Evolutionary conservation across 2,797 vertebrate genomes (phyloP).

Genomic region (Sebastes miniatus): DNA sequence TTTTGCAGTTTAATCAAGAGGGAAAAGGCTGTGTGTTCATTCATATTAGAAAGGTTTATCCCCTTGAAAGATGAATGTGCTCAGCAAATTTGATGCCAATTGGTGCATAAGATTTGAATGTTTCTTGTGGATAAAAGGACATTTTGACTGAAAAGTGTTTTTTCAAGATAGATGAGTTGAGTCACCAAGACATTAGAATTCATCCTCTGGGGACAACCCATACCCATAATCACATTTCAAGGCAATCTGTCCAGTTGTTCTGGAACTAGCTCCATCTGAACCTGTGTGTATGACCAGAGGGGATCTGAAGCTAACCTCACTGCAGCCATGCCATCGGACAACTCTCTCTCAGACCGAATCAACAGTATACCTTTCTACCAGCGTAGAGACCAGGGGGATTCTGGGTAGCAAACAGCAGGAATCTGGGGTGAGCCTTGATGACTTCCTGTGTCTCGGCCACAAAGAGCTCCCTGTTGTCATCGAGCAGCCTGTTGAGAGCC

Average conservation of each 20-base stretch:
- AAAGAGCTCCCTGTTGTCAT: slow-evolving; percentile 97
- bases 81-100: neutral
- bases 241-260: neutral
- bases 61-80: neutral
- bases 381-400: slow-evolving; percentile 98
- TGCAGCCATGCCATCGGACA: neutral
- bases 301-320: neutral
- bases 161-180: neutral
- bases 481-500: slow-evolving; percentile 94
- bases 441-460: slow-evolving; percentile 97
- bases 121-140: neutral
- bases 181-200: neutral
- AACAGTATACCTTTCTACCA: slow-evolving; percentile 89
- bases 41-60: neutral
- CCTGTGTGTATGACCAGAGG: neutral
- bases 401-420: slow-evolving; percentile 98
- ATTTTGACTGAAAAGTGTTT: neutral
- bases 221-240: neutral
- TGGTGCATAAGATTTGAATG: neutral
- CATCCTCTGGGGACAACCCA: neutral
- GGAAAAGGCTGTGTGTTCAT: no score
- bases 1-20: neutral
- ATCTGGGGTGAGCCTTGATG: slow-evolving; percentile 93
- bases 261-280: neutral
- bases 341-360: neutral